These are phyloP conservation scores for Ochropacha duplaris DNA, from an alignment of 2,888 invertebrate genomes.

Conservation along the genomic window DNA sequence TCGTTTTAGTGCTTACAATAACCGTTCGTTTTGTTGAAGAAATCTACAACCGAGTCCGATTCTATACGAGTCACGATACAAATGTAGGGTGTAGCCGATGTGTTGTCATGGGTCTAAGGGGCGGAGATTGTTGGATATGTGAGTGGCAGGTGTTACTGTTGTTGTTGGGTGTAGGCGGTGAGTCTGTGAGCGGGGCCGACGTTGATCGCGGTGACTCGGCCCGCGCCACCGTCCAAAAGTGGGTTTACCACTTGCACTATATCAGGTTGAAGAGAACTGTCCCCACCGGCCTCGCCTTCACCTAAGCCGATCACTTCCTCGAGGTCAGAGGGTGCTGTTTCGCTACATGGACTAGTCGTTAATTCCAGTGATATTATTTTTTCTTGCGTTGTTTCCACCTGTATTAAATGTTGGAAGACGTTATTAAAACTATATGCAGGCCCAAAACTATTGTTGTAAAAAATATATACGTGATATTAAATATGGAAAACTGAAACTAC, in stretches of 20 bases:
- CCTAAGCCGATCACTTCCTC: slow-evolving; percentile 60
- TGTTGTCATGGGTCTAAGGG: slow-evolving; percentile 47
- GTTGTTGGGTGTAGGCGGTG: slow-evolving; percentile 62
- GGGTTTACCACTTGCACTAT: slow-evolving; percentile 81
- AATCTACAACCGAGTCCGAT: slow-evolving; percentile 71
- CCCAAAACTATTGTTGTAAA: no score
- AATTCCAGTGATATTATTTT: slow-evolving; percentile 95
- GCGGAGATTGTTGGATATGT: slow-evolving; percentile 33
- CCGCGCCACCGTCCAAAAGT: slow-evolving; percentile 73
- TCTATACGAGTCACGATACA: slow-evolving; percentile 34
- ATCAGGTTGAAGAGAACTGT: slow-evolving; percentile 81
- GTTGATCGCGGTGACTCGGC: slow-evolving; percentile 73
- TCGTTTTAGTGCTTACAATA: slow-evolving; percentile 49
- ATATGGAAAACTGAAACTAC: not conserved
- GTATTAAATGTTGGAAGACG: slow-evolving; percentile 17
- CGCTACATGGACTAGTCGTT: slow-evolving; percentile 85
- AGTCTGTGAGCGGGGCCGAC: slow-evolving; percentile 72
- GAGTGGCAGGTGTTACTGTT: slow-evolving; percentile 34
- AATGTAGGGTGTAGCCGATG: slow-evolving; percentile 23
- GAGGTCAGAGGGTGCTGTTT: slow-evolving; percentile 77
- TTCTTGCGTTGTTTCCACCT: slow-evolving; percentile 96
- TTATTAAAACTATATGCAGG: not conserved
- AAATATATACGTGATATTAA: no score
- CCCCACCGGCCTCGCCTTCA: slow-evolving; percentile 71
- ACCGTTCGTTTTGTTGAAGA: slow-evolving; percentile 73